Percentiles rank a stretch among this genome's conserved stretches.
Conservation (phyloP, 2,888 invertebrate species). For the Nesidiocoris tenuis region DNA sequence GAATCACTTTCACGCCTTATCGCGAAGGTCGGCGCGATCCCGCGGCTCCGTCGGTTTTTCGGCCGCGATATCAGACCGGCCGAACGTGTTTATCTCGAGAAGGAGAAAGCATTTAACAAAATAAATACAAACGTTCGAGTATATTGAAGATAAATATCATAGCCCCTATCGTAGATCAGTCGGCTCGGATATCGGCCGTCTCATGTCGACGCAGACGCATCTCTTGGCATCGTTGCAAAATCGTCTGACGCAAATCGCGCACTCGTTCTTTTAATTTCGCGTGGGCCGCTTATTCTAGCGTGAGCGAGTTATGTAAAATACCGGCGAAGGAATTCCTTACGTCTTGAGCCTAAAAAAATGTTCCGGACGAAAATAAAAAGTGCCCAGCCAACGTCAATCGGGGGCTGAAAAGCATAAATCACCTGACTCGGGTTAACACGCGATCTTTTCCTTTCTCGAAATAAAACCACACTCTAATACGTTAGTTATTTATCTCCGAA, state of each 20-base stretch:
- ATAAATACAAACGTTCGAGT: no score
- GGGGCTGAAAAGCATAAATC: neutral
- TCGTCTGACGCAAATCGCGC: conserved; percentile 2
- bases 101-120: no score
- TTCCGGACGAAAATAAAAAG: neutral
- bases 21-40: no score
- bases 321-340: neutral
- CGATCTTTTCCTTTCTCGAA: neutral
- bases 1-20: no score
- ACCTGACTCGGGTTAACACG: neutral
- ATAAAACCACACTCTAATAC: neutral
- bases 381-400: neutral
- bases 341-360: neutral
- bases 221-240: conserved; percentile 2
- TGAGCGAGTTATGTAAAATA: conserved; percentile 2
- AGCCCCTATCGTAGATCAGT: neutral
- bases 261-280: neutral
- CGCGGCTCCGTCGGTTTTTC: no score
- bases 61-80: no score
- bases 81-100: no score
- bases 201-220: neutral
- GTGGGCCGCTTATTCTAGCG: neutral
- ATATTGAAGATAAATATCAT: neutral
- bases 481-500: neutral
- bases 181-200: no score